A percentile compares a stretch with the other conserved stretches of the same genome.
Evolutionary conservation across 2,888 invertebrate genomes (phyloP).

Genomic region (Graphium colonna): DNA sequence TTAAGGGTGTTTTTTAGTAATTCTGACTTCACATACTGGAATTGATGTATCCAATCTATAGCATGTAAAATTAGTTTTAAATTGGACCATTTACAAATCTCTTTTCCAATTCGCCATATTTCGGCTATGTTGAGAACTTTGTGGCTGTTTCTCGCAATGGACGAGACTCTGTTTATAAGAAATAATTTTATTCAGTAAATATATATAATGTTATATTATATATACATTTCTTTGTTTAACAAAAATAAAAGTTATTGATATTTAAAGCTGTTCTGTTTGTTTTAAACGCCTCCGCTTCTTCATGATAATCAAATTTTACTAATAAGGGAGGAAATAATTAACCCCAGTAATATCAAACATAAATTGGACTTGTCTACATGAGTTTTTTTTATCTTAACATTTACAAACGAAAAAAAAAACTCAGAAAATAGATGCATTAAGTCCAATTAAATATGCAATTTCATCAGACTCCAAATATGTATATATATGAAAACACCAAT

Average conservation of each 20-base stretch:
- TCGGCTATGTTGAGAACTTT: slow-evolving; percentile 60
- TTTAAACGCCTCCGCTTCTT: too few species aligned
- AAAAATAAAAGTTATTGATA: slow-evolving; percentile 77
- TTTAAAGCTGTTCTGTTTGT: slow-evolving; percentile 38
- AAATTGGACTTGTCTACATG: too few species aligned
- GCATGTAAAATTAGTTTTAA: slow-evolving; percentile 30
- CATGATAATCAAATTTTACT: too few species aligned
- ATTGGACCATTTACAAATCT: slow-evolving; percentile 52
- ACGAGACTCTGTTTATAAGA: slow-evolving; percentile 68
- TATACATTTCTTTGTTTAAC: slow-evolving; percentile 74
- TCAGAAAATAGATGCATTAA: too few species aligned
- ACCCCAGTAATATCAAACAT: too few species aligned
- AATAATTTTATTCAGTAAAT: slow-evolving; percentile 68
- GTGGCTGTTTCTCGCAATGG: slow-evolving; percentile 63
- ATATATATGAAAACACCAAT: too few species aligned
- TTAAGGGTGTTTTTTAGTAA: not conserved
- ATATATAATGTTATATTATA: slow-evolving; percentile 59
- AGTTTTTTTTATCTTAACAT: too few species aligned
- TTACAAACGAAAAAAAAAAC: too few species aligned
- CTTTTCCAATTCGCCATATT: slow-evolving; percentile 51
- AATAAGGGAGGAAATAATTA: too few species aligned
- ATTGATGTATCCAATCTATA: slow-evolving; percentile 10
- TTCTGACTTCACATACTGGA: not conserved
- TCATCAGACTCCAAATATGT: too few species aligned
- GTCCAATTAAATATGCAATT: too few species aligned